A percentile compares a stretch with the other conserved stretches of the same genome.
These are phyloP conservation scores for Clarias magur DNA, from an alignment of 2,113 vertebrate genomes.

Conservation along the genomic window DNA sequence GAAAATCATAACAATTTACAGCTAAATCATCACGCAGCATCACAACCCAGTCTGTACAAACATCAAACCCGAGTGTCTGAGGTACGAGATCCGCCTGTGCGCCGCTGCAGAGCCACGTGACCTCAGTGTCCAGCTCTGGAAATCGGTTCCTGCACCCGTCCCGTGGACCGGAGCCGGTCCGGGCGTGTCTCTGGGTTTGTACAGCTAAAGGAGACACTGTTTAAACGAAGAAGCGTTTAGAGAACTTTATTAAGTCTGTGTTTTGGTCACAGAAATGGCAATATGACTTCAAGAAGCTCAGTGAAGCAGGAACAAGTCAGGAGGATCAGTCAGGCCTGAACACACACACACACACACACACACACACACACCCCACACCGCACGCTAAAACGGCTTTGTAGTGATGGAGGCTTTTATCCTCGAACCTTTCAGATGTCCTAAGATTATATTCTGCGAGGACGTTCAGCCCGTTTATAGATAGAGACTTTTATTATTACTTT, in stretches of 20 bases:
- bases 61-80: slow-evolving; percentile 55
- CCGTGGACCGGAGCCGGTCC: slow-evolving; percentile 1
- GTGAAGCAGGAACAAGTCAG: not conserved
- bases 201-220: not conserved
- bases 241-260: slow-evolving; percentile 42
- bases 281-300: slow-evolving; percentile 23
- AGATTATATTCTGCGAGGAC: not conserved
- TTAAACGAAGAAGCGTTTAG: not conserved
- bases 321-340: not conserved
- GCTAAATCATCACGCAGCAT: not conserved
- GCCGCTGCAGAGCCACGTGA: slow-evolving; percentile 64
- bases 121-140: slow-evolving; percentile 62
- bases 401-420: slow-evolving; percentile 11
- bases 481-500: slow-evolving; percentile 5
- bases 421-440: not conserved
- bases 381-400: not conserved
- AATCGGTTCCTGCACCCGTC: not conserved
- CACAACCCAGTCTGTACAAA: too few relatives aligned
- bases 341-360: slow-evolving; percentile 5
- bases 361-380: not conserved
- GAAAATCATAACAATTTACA: slow-evolving; percentile 16
- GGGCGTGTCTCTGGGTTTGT: not conserved
- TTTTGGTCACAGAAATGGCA: slow-evolving; percentile 38
- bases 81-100: slow-evolving; percentile 45
- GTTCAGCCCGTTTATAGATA: not conserved